These are phyloP conservation scores for Palythoa heliodiscus DNA, from an alignment of 92 coral and sea anemone species.

Conservation along the genomic window DNA sequence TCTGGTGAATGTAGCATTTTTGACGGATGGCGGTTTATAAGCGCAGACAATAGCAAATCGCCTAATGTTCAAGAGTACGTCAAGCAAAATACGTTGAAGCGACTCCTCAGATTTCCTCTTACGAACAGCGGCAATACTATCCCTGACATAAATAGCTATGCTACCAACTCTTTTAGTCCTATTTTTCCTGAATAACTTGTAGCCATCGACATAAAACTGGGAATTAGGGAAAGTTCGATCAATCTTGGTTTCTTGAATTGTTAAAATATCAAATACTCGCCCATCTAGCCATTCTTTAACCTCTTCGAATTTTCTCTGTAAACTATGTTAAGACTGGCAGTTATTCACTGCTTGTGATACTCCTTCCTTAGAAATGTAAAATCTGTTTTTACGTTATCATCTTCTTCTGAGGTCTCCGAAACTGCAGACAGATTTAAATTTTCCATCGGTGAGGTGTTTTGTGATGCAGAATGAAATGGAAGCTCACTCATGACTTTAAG, in stretches of 20 bases:
- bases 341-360: conserved; percentile 46
- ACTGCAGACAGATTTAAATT: neutral
- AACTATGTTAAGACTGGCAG: conserved; percentile 51
- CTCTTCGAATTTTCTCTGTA: conserved; percentile 54
- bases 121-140: conserved; percentile 40
- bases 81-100: conserved; percentile 33
- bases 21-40: conserved; percentile 48
- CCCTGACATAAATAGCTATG: conserved; percentile 40
- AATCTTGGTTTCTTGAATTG: conserved; percentile 62
- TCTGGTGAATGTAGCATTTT: conserved; percentile 42
- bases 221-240: conserved; percentile 59
- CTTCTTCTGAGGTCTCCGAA: neutral
- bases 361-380: conserved; percentile 13
- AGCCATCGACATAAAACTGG: conserved; percentile 50
- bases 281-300: conserved; percentile 56
- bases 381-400: neutral
- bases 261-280: conserved; percentile 47
- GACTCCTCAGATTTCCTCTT: conserved; percentile 23
- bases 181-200: conserved; percentile 49
- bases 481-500: neutral
- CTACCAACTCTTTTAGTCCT: conserved; percentile 59
- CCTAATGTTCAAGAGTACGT: conserved; percentile 35
- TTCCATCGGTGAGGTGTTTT: conserved; percentile 4
- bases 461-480: conserved; percentile 24
- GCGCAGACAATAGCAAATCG: conserved; percentile 46